A percentile compares a stretch with the other conserved stretches of the same genome.
phyloP scores from a whole-genome alignment of 2,888 invertebrate genomes.

The Vesta saturnalis region DNA sequence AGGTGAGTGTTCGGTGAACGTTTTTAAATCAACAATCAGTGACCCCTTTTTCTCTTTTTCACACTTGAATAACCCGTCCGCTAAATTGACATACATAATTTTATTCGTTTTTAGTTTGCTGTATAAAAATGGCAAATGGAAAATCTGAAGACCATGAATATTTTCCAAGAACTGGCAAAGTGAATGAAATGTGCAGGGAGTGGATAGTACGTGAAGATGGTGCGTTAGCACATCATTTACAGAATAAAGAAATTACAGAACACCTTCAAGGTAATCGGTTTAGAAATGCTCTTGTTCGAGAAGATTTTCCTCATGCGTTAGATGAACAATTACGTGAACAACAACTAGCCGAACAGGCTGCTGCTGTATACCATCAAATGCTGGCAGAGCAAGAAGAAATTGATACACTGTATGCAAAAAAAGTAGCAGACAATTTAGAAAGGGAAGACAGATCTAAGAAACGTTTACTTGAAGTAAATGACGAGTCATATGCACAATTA shows the following conservation, averaged over 20 bases:
- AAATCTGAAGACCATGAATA: no score
- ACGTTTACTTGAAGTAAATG: constrained; percentile 65
- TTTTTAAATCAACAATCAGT: constrained; percentile 7
- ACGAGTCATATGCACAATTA: constrained; percentile 64
- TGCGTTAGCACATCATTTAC: constrained; percentile 81
- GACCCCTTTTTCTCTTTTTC: constrained; percentile 7
- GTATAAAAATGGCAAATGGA: constrained; percentile 32
- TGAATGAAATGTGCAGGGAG: constrained; percentile 80
- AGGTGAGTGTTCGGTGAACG: constrained; percentile 14
- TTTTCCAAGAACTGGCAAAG: constrained; percentile 73
- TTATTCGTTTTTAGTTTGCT: no score
- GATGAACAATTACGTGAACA: constrained; percentile 78
- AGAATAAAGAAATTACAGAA: constrained; percentile 82
- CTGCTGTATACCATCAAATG: constrained; percentile 68
- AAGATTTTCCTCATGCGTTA: constrained; percentile 80
- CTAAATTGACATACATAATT: no score
- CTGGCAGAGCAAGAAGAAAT: constrained; percentile 75
- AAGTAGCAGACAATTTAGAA: constrained; percentile 73
- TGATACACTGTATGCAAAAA: constrained; percentile 73
- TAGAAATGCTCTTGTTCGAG: constrained; percentile 79
- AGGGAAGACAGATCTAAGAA: constrained; percentile 65
- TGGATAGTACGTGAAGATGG: constrained; percentile 88
- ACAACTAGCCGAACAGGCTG: constrained; percentile 70
- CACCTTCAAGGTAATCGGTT: constrained; percentile 81
- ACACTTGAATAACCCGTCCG: constrained; percentile 18